Conservation (phyloP, 1,140 invertebrate genomes). For the Ylistrum balloti region DNA sequence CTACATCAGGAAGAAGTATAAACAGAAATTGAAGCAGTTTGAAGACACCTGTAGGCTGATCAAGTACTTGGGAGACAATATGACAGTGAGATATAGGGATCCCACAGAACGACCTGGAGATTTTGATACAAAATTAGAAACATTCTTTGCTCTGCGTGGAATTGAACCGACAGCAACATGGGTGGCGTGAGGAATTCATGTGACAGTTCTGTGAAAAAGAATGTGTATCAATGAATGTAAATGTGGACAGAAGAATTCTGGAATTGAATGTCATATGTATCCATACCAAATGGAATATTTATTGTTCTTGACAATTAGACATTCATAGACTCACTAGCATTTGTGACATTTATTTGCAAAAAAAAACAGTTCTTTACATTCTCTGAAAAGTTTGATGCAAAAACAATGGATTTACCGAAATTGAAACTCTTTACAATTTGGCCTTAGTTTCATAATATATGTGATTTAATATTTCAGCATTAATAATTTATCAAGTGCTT, state of each 20-base stretch:
- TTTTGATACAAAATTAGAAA: slow-evolving; percentile 81
- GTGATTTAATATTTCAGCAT: slow-evolving; percentile 28
- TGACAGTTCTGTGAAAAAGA: not conserved
- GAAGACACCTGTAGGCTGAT: slow-evolving; percentile 82
- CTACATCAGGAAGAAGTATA: slow-evolving; percentile 82
- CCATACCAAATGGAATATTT: not conserved
- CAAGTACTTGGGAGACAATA: slow-evolving; percentile 80
- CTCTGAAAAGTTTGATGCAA: not conserved
- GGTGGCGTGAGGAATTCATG: slow-evolving; percentile 64
- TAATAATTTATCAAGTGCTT: not conserved
- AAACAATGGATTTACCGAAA: not conserved
- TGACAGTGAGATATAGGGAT: slow-evolving; percentile 81
- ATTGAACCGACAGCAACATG: slow-evolving; percentile 78
- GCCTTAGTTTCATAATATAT: not conserved
- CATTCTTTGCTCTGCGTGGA: slow-evolving; percentile 79
- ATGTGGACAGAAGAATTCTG: not conserved
- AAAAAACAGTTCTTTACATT: not conserved
- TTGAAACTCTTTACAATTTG: not conserved
- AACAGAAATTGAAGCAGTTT: slow-evolving; percentile 81
- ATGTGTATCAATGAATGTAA: not conserved
- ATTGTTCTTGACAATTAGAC: too few relatives aligned
- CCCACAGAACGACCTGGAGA: slow-evolving; percentile 78
- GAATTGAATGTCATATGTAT: not conserved
- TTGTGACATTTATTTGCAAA: not conserved
- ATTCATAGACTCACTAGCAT: too few relatives aligned